Percentiles rank a stretch among this genome's conserved stretches.
Conservation (phyloP, 2,113 vertebrate species). For the Dinomys branickii region DNA sequence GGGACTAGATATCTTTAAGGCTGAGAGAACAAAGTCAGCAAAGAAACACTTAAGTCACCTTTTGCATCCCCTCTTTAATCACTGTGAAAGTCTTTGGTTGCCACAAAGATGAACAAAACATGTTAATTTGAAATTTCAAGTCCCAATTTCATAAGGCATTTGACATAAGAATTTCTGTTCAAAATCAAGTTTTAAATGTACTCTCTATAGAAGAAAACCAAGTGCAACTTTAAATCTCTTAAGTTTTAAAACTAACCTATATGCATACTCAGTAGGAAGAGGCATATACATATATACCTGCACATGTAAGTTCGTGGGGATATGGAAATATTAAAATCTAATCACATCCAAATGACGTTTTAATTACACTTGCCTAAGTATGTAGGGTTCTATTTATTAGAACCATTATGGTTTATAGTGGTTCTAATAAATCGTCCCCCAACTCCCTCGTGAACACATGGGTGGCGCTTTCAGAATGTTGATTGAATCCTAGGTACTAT, state of each 20-base stretch:
- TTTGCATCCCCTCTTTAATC: conserved; percentile 53
- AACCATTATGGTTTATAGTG: not conserved
- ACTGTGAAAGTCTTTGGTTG: conserved; percentile 55
- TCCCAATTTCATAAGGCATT: not conserved
- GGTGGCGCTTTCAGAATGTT: not conserved
- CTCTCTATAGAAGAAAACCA: not conserved
- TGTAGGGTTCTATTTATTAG: not conserved
- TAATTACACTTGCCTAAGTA: not conserved
- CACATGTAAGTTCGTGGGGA: not conserved
- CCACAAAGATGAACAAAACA: conserved; percentile 35
- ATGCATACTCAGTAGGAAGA: not conserved
- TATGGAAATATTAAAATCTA: not conserved
- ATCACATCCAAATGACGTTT: not conserved
- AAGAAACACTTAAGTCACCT: conserved; percentile 33
- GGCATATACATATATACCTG: not conserved
- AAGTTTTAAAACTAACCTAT: conserved; percentile 3
- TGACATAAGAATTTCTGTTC: not conserved
- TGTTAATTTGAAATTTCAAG: conserved; percentile 52
- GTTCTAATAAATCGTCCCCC: not conserved
- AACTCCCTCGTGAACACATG: no score
- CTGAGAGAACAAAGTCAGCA: conserved; percentile 52
- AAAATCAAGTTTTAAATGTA: conserved; percentile 40
- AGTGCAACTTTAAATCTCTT: not conserved
- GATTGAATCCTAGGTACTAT: not conserved
- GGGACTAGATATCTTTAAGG: conserved; percentile 47